Base-by-base conservation (phyloP, 1,140 invertebrate genomes). In the Hylyphantes graminicola region DNA sequence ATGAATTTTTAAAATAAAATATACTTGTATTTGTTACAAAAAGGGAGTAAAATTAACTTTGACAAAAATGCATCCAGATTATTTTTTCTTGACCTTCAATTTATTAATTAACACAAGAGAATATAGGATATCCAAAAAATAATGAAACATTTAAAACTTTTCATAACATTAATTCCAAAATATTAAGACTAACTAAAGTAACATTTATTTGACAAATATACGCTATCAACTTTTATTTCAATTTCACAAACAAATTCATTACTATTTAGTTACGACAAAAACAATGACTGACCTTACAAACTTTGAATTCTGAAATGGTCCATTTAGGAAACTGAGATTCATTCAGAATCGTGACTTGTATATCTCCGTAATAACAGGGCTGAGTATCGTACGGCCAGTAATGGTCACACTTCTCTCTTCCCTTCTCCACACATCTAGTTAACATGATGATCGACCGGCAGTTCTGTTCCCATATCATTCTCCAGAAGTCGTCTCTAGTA, bases 401-500 rank as follows among this genome's bases (percentile, higher is more conserved):
- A 88, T 97, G 96, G 90, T 99, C 97, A 91, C 97, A 98, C 89
- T 98, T 98, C 90, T 97, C 96, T 87, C 94, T 84, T 65, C 90
- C 95, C 90, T 98, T 97, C 90, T 97, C 95, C 59, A 97, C 94
- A 89, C 96, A 97, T 77, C 96, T 91, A 0, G 97, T 98, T 12
- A 99, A 91, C 97, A 99, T 99, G 0, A 99, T 96, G 87, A 99
- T 96, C 17, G 96, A 96, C 84, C 96, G 92, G 50, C 95, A 96
- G 88, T 97, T 96, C 79, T 96, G 96, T 89, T 99, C 97, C 96
- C 97, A 98, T 87, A 96, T 94, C 97, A 98, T 99, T 86, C 97
- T 92, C 98, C 98, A 99, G 91, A 99, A 99, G 90, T 99, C 98
- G 89, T 97, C 96, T 68, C 97, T 92, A 0, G 98, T 99, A 68